Conservation (phyloP, 1,140 invertebrate genomes). For the Vanessa atalanta region DNA sequence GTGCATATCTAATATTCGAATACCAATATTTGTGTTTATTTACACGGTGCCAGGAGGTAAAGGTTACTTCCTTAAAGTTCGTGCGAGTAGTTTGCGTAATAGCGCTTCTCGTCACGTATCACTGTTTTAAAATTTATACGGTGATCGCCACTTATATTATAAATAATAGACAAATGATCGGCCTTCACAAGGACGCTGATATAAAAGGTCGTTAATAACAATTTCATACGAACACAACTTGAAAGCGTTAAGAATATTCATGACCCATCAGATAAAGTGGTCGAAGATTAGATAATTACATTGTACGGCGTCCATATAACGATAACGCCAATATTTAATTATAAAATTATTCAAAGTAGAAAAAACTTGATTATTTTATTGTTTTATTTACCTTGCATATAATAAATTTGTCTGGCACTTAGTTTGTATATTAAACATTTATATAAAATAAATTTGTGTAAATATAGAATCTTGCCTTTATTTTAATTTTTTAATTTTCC, state of each 20-base stretch:
- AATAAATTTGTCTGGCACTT: background rate
- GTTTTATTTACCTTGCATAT: background rate
- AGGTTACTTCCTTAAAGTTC: conserved; percentile 44
- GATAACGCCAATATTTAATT: conserved; percentile 2
- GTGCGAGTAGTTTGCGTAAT: conserved; percentile 57
- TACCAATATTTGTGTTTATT: conserved; percentile 42
- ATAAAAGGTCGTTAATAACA: conserved; percentile 54
- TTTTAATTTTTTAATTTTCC: no score
- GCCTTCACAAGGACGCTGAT: conserved; percentile 72
- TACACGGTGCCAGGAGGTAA: conserved; percentile 37
- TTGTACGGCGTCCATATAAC: background rate
- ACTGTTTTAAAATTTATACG: conserved; percentile 54
- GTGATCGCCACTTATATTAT: conserved; percentile 54
- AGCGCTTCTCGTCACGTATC: conserved; percentile 52
- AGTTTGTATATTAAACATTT: no score
- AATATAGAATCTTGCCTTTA: no score
- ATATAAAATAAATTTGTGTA: no score
- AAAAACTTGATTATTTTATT: background rate
- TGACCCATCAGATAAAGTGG: conserved; percentile 28
- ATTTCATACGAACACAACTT: conserved; percentile 45
- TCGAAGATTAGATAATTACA: conserved; percentile 16
- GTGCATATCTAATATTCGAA: conserved; percentile 38
- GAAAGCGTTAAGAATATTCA: conserved; percentile 41
- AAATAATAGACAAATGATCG: conserved; percentile 63
- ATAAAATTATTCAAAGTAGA: background rate